Evolutionary conservation across 2,797 vertebrate genomes (phyloP).

Genomic region (Cynopterus sphinx): DNA sequence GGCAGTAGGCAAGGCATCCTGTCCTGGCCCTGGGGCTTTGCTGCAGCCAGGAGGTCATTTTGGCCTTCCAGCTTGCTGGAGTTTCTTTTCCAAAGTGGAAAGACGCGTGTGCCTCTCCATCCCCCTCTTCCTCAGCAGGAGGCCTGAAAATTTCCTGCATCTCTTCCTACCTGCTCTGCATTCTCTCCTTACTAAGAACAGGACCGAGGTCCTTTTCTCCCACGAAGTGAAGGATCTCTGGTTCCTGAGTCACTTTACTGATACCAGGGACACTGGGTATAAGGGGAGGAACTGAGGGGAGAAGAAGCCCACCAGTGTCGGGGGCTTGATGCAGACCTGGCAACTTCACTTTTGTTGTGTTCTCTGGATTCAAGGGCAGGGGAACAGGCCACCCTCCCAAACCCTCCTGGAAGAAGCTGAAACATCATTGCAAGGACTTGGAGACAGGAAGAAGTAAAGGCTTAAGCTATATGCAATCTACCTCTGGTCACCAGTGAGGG

Average conservation of each 20-base stretch:
- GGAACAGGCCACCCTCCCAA: background rate
- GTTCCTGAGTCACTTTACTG: background rate
- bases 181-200: background rate
- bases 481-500: background rate
- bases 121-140: background rate
- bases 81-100: background rate
- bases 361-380: background rate
- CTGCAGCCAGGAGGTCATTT: too few relatives aligned
- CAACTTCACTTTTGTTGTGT: background rate
- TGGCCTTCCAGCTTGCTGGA: background rate
- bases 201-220: background rate
- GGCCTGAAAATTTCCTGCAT: background rate
- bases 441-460: background rate
- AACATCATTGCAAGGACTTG: rapidly evolving
- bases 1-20: rapidly evolving
- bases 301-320: background rate
- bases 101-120: rapidly evolving
- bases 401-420: background rate
- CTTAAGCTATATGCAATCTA: rapidly evolving
- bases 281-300: background rate
- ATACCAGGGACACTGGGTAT: background rate
- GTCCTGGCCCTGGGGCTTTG: background rate
- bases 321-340: background rate
- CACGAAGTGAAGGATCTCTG: background rate
- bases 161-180: rapidly evolving